Conservation (phyloP, 2,888 invertebrate species). For the Teleiodes luculella region DNA sequence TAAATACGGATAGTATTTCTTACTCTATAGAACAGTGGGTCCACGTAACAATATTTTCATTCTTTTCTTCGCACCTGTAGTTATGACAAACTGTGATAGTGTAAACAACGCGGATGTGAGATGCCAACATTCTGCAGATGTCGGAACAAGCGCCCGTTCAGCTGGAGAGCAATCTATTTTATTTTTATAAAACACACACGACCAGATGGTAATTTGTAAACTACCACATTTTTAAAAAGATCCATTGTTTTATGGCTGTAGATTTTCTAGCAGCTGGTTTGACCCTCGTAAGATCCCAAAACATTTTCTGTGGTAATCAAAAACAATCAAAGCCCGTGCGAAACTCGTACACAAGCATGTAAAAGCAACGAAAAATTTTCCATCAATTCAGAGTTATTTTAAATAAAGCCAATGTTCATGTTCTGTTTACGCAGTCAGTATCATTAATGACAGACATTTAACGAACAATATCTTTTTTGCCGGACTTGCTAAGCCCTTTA, state of each 20-base stretch:
- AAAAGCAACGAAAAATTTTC: background rate
- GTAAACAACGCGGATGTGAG: slow-evolving; percentile 47
- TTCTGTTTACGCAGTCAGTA: too few relatives aligned
- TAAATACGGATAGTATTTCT: background rate
- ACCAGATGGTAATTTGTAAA: slow-evolving; percentile 5
- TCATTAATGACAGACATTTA: too few relatives aligned
- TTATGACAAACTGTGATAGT: slow-evolving; percentile 46
- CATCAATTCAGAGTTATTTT: too few relatives aligned
- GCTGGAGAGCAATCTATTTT: background rate
- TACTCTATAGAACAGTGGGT: background rate
- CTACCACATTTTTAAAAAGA: slow-evolving; percentile 2
- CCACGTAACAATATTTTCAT: slow-evolving; percentile 43
- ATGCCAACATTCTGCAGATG: slow-evolving; percentile 18
- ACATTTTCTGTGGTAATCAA: too few relatives aligned
- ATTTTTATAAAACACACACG: background rate
- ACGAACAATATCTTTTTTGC: too few relatives aligned
- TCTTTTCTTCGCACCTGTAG: slow-evolving; percentile 52
- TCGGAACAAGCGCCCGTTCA: background rate
- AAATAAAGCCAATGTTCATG: too few relatives aligned
- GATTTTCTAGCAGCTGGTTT: background rate
- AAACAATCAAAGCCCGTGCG: too few relatives aligned
- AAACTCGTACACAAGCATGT: too few relatives aligned
- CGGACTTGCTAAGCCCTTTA: too few relatives aligned
- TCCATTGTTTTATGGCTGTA: background rate
- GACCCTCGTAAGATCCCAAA: too few relatives aligned